Evolutionary conservation across 2,113 vertebrate species (phyloP).

Genomic region (Spea multiplicata): DNA sequence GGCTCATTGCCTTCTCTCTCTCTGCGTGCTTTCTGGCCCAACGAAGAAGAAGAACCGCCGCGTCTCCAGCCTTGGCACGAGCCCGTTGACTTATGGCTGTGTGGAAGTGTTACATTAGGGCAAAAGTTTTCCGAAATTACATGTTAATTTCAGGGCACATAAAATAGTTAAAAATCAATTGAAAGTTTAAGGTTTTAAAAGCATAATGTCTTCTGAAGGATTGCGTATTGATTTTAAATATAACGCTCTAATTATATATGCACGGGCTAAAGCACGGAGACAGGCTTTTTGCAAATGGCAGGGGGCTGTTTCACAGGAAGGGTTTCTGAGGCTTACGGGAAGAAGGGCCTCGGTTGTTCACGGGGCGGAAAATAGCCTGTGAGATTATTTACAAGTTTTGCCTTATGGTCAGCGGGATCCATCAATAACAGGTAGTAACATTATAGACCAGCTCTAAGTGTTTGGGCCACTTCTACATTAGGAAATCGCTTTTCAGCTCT

Average conservation of each 20-base stretch:
- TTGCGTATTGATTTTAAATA: constrained; percentile 82
- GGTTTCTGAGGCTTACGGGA: constrained; percentile 76
- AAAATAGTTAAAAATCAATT: constrained; percentile 82
- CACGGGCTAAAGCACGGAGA: constrained; percentile 77
- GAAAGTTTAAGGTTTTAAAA: constrained; percentile 79
- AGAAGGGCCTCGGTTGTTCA: constrained; percentile 57
- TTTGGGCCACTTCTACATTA: constrained; percentile 70
- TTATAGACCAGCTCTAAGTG: constrained; percentile 68
- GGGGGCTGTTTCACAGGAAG: constrained; percentile 79
- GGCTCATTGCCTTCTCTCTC: too few relatives aligned
- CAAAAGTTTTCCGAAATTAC: constrained; percentile 57
- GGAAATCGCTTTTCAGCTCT: constrained; percentile 65
- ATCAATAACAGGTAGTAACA: constrained; percentile 75
- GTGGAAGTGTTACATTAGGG: constrained; percentile 59
- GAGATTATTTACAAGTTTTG: constrained; percentile 81
- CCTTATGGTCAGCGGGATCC: constrained; percentile 69
- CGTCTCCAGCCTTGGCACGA: constrained; percentile 37
- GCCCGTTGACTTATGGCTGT: constrained; percentile 50
- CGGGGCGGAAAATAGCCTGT: constrained; percentile 73
- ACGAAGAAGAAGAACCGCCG: not conserved
- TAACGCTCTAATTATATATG: constrained; percentile 80
- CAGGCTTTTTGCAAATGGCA: constrained; percentile 79
- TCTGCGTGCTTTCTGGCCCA: too few relatives aligned
- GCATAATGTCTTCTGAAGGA: constrained; percentile 78
- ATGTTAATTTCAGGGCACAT: constrained; percentile 77